A percentile compares a stretch with the other conserved stretches of the same genome.
phyloP scores from a whole-genome alignment of 2,113 vertebrate species.

The Bombycilla garrulus region DNA sequence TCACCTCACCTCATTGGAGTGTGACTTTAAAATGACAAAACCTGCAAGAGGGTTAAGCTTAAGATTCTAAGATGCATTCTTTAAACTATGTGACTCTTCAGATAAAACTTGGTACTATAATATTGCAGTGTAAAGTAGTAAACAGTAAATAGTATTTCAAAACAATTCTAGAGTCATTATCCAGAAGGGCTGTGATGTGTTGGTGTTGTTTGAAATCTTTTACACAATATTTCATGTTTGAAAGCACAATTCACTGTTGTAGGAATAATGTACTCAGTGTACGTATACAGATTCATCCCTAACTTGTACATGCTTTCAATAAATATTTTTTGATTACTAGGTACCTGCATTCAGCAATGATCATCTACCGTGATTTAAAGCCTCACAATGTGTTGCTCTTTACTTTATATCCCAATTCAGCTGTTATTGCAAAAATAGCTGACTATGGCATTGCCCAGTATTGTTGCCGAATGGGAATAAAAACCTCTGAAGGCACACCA shows the following conservation, averaged over 20 bases:
- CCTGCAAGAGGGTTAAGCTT: not conserved
- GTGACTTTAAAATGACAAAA: not conserved
- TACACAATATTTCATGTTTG: not conserved
- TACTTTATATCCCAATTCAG: constrained; percentile 88
- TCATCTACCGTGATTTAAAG: constrained; percentile 96
- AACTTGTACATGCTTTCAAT: not conserved
- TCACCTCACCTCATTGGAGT: not conserved
- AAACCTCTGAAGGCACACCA: constrained; percentile 93
- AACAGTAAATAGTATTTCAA: not conserved
- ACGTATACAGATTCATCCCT: not conserved
- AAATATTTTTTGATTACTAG: constrained; percentile 61
- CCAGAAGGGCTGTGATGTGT: not conserved
- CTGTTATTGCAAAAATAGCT: constrained; percentile 93
- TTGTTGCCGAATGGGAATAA: constrained; percentile 96
- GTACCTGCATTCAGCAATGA: constrained; percentile 94
- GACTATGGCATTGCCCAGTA: constrained; percentile 97
- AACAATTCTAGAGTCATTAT: not conserved
- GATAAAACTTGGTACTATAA: not conserved
- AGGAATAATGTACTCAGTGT: not conserved
- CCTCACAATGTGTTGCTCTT: constrained; percentile 96
- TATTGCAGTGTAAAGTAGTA: not conserved
- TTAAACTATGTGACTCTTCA: not conserved
- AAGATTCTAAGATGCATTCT: not conserved
- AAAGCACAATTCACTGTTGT: not conserved
- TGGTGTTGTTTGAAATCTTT: not conserved